Evolutionary conservation across 2,888 invertebrate genomes (phyloP), one percentile per base, ranked within the genome.

Genomic region (Macaria liturata): DNA sequence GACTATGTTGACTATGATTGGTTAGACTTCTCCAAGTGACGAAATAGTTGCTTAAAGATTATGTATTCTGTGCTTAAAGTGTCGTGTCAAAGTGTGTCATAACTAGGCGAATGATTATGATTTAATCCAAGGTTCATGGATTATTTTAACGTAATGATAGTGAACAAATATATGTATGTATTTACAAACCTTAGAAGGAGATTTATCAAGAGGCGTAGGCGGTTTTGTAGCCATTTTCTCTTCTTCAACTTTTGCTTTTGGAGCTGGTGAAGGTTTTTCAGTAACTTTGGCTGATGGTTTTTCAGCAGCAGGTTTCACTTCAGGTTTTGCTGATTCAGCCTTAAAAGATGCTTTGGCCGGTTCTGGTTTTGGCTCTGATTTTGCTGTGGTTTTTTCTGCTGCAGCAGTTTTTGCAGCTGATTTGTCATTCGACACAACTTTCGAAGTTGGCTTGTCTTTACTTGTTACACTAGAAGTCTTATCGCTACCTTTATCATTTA

Each of bases 221-320:
- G 92, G 91, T 74, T 91, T 92, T 0, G 91, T 88, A 9, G 91
- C 86, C 91, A 91, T 91, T 68, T 84, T 85, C 65, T 79, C 80
- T 9, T 86, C 85, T 68, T 89, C 86, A 50, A 64, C 56, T 66
- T 83, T 85, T 42, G 42, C 8, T 47, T 75, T 79, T 65, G 20
- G 20, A 20, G 74, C 70, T 60, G 59, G 60, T 67, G 62, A 59
- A 67, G 71, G 59, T 60, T 80, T 81, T 59, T 71, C 74, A 54
- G 76, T 70, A 71, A 66, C 45, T 66, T 78, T 72, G n/a, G 66
- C 49, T 62, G 76, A 73, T 4, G 68, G 34, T 60, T 74, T 74
- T 49, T 62, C 52, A 45, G 70, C 69, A 32, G 56, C 66, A 62
- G 58, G 54, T 40, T 66, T 68, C 5, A 45, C 42, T 49, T 57